Conservation (phyloP, 2,113 vertebrate species). For the Equus quagga region DNA sequence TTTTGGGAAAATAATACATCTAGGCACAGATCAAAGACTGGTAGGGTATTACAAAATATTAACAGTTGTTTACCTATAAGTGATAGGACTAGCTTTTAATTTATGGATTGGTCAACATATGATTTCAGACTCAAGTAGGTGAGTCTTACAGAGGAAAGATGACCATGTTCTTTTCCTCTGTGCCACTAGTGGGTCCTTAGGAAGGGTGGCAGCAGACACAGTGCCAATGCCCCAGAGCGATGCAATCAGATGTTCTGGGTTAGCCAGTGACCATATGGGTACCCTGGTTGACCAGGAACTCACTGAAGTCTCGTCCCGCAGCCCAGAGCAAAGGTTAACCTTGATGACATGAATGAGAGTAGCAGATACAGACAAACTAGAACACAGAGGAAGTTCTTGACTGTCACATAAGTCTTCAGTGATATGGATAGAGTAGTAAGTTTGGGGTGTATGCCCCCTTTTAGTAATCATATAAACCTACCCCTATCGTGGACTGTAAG, state of each 20-base stretch:
- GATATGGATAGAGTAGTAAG: background rate
- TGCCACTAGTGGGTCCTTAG: background rate
- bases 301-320: background rate
- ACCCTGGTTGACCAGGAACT: background rate
- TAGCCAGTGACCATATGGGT: background rate
- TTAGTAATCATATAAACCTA: background rate
- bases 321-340: background rate
- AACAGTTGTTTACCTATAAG: background rate
- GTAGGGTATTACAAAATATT: background rate
- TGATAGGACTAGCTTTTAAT: background rate
- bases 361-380: background rate
- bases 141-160: background rate
- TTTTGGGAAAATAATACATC: slow-evolving; percentile 9
- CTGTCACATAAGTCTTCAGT: background rate
- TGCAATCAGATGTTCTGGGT: background rate
- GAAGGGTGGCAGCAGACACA: background rate
- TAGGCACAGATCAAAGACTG: background rate
- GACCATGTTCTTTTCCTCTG: background rate
- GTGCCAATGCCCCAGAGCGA: background rate
- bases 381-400: background rate
- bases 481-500: background rate
- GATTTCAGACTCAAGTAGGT: background rate
- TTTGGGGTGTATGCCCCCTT: background rate
- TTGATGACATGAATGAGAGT: background rate
- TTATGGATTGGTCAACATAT: background rate